Conservation (phyloP, 2,113 vertebrate genomes). For the Scomber japonicus region DNA sequence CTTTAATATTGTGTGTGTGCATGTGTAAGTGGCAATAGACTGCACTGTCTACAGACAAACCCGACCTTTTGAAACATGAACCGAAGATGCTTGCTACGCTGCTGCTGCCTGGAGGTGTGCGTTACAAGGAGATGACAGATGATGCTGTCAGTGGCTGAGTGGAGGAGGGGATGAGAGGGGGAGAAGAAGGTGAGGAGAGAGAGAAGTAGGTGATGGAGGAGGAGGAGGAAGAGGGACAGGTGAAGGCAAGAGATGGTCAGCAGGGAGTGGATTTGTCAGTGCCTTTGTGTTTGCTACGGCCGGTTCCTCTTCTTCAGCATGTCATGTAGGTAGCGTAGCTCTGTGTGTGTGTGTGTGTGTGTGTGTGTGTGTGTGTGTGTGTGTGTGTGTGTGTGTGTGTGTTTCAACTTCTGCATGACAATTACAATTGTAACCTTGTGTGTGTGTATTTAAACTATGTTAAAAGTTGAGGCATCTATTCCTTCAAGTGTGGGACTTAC, state of each 20-base stretch:
- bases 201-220: conserved; percentile 31
- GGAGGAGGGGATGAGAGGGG: conserved; percentile 20
- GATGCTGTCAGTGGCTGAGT: conserved; percentile 60
- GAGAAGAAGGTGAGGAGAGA: conserved; percentile 49
- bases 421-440: neutral
- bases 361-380: conserved; percentile 9
- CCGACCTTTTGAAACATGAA: conserved; percentile 72
- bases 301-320: conserved; percentile 93
- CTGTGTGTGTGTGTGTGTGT: conserved; percentile 19
- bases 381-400: conserved; percentile 6
- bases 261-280: conserved; percentile 95
- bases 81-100: conserved; percentile 63
- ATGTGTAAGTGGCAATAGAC: neutral
- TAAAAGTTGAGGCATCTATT: neutral
- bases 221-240: conserved; percentile 44
- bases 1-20: conserved; percentile 14
- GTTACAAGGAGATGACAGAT: conserved; percentile 86
- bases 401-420: conserved; percentile 17
- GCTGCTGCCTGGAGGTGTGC: conserved; percentile 79
- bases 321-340: conserved; percentile 91
- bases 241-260: conserved; percentile 87
- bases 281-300: conserved; percentile 94
- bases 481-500: neutral
- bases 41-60: conserved; percentile 37
- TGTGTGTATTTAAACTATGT: neutral